phyloP scores from a whole-genome alignment of 1,140 invertebrate genomes.

The Armadillidium nasatum region DNA sequence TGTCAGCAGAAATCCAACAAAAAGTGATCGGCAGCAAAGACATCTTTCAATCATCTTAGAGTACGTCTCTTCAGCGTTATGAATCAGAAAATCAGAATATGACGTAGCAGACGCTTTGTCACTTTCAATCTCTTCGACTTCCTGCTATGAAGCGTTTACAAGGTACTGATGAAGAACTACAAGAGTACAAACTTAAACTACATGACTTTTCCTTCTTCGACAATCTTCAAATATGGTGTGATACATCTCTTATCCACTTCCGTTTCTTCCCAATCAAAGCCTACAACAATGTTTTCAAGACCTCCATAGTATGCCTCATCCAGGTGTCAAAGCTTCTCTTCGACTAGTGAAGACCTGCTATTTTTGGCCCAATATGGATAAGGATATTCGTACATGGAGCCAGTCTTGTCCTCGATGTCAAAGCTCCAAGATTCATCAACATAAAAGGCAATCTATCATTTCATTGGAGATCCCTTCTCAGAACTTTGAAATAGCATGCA shows the following conservation, averaged over 20 bases:
- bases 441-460: not conserved
- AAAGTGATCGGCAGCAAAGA: no score
- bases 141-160: no score
- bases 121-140: no score
- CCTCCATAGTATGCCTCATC: not conserved
- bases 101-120: no score
- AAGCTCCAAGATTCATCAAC: not conserved
- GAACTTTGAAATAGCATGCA: not conserved
- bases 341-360: not conserved
- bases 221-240: not conserved
- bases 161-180: no score
- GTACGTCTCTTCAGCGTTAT: no score
- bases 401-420: not conserved
- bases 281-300: no score
- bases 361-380: constrained; percentile 18
- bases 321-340: not conserved
- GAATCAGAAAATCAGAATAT: no score
- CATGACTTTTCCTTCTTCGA: no score
- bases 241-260: not conserved
- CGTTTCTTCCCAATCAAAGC: not conserved
- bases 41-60: no score
- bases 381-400: not conserved
- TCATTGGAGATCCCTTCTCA: not conserved
- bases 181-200: no score
- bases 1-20: no score